Percentiles rank a stretch among this genome's conserved stretches.
Conservation (phyloP, 1,140 invertebrate species). For the Marisa cornuarietis region DNA sequence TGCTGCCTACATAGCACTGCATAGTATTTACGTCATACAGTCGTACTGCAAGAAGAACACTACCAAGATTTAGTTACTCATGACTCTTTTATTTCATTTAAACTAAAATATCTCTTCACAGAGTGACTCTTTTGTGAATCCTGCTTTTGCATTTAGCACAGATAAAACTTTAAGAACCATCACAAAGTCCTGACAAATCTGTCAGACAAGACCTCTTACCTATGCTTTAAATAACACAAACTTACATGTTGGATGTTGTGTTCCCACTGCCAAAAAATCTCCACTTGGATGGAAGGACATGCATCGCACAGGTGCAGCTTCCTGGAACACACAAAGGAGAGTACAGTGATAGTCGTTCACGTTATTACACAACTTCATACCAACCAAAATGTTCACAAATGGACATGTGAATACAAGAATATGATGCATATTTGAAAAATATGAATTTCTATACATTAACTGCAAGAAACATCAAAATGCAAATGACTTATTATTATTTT, state of each 20-base stretch:
- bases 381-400: no score
- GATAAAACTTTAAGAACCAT: no score
- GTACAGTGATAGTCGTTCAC: not conserved
- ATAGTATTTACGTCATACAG: constrained; percentile 95
- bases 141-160: not conserved
- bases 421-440: no score
- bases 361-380: no score
- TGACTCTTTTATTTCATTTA: no score
- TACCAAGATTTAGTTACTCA: no score
- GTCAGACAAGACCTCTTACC: not conserved
- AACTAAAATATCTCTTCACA: no score
- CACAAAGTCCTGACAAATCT: no score
- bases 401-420: no score
- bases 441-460: no score
- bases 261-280: constrained; percentile 92
- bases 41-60: constrained; percentile 73
- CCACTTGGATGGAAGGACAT: constrained; percentile 95
- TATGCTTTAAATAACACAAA: constrained; percentile 15
- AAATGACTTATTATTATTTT: no score
- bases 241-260: constrained; percentile 81
- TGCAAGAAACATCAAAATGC: no score
- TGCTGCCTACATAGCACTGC: constrained; percentile 93
- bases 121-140: not conserved
- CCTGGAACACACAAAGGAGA: constrained; percentile 69
- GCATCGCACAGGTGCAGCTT: constrained; percentile 87